Evolutionary conservation across 2,797 vertebrate species (phyloP).

Genomic region (Babyrousa celebensis): DNA sequence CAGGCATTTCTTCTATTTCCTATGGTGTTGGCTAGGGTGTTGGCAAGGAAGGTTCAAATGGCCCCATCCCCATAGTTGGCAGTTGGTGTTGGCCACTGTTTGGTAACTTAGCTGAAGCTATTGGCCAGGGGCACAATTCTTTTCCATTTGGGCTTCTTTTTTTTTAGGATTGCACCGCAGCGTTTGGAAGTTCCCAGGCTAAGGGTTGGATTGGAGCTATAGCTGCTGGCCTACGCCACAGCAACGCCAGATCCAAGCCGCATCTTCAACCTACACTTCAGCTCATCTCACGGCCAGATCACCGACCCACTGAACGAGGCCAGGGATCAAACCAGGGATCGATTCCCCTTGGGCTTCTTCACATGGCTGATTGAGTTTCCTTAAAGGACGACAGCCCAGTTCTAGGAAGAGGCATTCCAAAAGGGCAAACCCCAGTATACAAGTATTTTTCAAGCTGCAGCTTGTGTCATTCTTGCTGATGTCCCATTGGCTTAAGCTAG

Average conservation of each 20-base stretch:
- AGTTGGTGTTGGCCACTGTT: not conserved
- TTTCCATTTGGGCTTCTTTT: not conserved
- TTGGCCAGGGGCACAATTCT: not conserved
- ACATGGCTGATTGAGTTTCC: not conserved
- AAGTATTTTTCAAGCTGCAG: not conserved
- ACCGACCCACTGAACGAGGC: too few species aligned
- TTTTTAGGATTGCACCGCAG: too few species aligned
- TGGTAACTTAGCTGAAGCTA: not conserved
- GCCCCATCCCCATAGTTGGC: not conserved
- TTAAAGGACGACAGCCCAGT: not conserved
- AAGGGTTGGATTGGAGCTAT: too few species aligned
- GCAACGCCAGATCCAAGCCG: too few species aligned
- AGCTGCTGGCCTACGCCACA: too few species aligned
- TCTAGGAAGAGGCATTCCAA: not conserved
- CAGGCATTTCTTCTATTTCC: not conserved
- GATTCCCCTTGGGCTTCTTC: not conserved
- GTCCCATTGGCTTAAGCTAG: not conserved
- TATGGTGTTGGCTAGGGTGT: not conserved
- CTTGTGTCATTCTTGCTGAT: not conserved
- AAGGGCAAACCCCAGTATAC: not conserved
- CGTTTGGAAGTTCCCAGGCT: too few species aligned
- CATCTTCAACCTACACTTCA: too few species aligned
- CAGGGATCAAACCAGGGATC: too few species aligned
- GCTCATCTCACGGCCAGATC: too few species aligned
- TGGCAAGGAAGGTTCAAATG: not conserved